Conservation (phyloP, 2,888 invertebrate species). For the Lottia gigantea region DNA sequence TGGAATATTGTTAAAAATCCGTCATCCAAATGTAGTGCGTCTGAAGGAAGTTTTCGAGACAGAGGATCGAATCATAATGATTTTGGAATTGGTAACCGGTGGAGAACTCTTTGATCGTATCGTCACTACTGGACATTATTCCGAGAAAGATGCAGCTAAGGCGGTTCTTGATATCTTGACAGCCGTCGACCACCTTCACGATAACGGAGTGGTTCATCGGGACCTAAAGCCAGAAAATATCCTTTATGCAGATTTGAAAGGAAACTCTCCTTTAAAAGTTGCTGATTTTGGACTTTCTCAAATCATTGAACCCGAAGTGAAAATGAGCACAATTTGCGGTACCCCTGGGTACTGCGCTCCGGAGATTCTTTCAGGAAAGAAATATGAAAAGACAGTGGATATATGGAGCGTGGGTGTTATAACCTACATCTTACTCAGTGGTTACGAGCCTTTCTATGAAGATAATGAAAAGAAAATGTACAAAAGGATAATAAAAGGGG, state of each 20-base stretch:
- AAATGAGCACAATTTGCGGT: slow-evolving; percentile 70
- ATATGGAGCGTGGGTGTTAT: slow-evolving; percentile 68
- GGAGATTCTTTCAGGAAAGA: slow-evolving; percentile 57
- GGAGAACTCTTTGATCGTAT: slow-evolving; percentile 68
- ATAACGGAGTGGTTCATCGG: slow-evolving; percentile 50
- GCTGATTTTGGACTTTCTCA: slow-evolving; percentile 72
- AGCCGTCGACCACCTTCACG: slow-evolving; percentile 52
- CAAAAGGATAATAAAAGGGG: slow-evolving; percentile 63
- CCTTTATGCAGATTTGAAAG: slow-evolving; percentile 58
- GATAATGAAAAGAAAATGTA: slow-evolving; percentile 62
- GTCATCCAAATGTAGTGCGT: slow-evolving; percentile 60
- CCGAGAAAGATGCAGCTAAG: slow-evolving; percentile 64
- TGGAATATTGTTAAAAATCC: slow-evolving; percentile 57
- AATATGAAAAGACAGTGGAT: slow-evolving; percentile 56
- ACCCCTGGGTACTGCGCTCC: slow-evolving; percentile 70
- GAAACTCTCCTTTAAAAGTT: slow-evolving; percentile 60
- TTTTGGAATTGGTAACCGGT: slow-evolving; percentile 65
- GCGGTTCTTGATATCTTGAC: slow-evolving; percentile 61
- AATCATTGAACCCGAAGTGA: slow-evolving; percentile 64
- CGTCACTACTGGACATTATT: slow-evolving; percentile 60
- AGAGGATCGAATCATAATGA: slow-evolving; percentile 51
- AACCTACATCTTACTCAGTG: slow-evolving; percentile 65
- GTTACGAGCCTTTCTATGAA: slow-evolving; percentile 66
- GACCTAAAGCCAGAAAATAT: slow-evolving; percentile 67
- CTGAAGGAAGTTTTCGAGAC: slow-evolving; percentile 66